Conservation (phyloP, 2,888 invertebrate species). For the Drosophila villosipedis region DNA sequence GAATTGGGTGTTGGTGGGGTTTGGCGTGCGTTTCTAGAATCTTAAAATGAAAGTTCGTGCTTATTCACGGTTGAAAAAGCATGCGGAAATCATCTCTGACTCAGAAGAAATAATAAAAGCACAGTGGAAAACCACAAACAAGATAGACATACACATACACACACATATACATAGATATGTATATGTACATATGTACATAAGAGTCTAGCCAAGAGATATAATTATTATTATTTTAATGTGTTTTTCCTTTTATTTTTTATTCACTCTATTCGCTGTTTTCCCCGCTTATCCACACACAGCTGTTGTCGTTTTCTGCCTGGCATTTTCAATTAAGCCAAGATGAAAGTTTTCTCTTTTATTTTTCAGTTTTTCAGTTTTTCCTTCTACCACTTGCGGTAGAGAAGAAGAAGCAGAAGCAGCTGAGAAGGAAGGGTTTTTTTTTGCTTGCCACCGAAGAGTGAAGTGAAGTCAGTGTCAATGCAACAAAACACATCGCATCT, state of each 20-base stretch:
- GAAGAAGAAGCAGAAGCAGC: not conserved
- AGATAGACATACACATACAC: not conserved
- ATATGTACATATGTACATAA: slow-evolving; percentile 11
- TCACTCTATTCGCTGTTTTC: slow-evolving; percentile 21
- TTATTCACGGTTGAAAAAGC: slow-evolving; percentile 79
- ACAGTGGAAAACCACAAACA: slow-evolving; percentile 28
- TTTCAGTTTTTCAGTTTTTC: not conserved
- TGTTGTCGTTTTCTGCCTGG: slow-evolving; percentile 68
- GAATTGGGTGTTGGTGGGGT: slow-evolving; percentile 7
- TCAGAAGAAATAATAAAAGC: slow-evolving; percentile 33
- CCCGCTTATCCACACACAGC: slow-evolving; percentile 56
- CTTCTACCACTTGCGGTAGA: not conserved
- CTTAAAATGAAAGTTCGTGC: slow-evolving; percentile 81
- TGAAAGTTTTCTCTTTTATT: slow-evolving; percentile 49
- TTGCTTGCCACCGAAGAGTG: slow-evolving; percentile 31
- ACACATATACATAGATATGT: not conserved
- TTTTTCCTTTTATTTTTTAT: slow-evolving; percentile 51
- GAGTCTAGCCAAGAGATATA: slow-evolving; percentile 64
- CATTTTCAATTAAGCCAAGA: slow-evolving; percentile 74
- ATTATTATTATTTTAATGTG: slow-evolving; percentile 79
- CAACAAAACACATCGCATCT: slow-evolving; percentile 32
- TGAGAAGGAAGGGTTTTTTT: slow-evolving; percentile 31
- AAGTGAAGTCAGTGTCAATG: slow-evolving; percentile 43
- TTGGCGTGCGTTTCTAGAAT: slow-evolving; percentile 66
- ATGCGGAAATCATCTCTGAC: slow-evolving; percentile 77